A percentile compares a stretch with the other conserved stretches of the same genome.
Evolutionary conservation across 2,113 vertebrate species (phyloP).

Genomic region (Myotis brandtii): DNA sequence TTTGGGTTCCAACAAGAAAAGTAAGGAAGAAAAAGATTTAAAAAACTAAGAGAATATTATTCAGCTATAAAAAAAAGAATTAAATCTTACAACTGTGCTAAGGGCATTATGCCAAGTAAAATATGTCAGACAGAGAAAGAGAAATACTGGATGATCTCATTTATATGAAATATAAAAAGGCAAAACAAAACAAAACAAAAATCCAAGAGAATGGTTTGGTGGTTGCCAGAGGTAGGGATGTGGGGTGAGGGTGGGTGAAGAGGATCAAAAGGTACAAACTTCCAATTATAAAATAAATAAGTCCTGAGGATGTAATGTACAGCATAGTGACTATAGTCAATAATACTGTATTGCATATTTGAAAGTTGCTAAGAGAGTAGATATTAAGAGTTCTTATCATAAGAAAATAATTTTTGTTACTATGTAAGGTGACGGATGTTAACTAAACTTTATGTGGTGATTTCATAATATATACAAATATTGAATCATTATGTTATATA

Average conservation of each 20-base stretch:
- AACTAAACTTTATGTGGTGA: neutral
- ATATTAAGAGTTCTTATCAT: neutral
- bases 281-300: neutral
- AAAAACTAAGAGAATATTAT: neutral
- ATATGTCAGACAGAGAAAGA: neutral
- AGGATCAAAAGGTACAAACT: neutral
- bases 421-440: neutral
- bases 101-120: neutral
- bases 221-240: neutral
- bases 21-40: neutral
- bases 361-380: neutral
- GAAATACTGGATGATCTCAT: neutral
- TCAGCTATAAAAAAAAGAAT: neutral
- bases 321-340: neutral
- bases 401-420: neutral
- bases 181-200: neutral
- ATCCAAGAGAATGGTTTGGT: neutral
- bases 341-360: neutral
- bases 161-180: neutral
- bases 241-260: too few species aligned
- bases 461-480: neutral
- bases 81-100: neutral
- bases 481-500: neutral
- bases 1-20: neutral
- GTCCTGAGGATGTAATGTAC: neutral